Base-by-base conservation (phyloP, 2,113 vertebrate genomes). In the Pitta sordida region DNA sequence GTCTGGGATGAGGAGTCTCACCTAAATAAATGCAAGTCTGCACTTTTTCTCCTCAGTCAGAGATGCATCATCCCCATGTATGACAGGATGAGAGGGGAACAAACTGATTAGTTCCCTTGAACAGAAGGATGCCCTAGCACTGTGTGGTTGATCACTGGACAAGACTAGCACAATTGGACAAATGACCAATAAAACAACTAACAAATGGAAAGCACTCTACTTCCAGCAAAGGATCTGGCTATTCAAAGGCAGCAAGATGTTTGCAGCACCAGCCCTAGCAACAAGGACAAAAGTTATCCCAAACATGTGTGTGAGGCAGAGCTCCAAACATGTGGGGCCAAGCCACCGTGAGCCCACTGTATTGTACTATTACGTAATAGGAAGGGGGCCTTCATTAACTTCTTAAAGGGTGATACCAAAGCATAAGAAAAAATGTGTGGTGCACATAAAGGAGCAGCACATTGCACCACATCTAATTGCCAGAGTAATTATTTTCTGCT, bases 401-500 rank as follows among this genome's bases (percentile, higher is more conserved):
- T 77, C 88, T 93, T 86, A 67, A 76, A 95, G 89, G 78, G 29
- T 88, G 80, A 84, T 11, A 36, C 56, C 43, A 91, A 92, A 85
- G n/a, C 65, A 63, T 75, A 90, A 79, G 34, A 53, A 75, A 81
- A 83, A 68, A 37, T 91, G 46, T 83, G 76, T 21, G n/a, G 49
- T 39, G 56, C 87, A 34, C 37, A 24, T 90, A 92, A 95, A 93
- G 78, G 63, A 88, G 90, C 11, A 86, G 55, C 46, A 19, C 10
- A 10, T 75, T 86, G 81, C 83, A 91, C 81, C 51, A 16, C 83
- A 91, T 86, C 91, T 96, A 96, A 97, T 96, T 96, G 95, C 87
- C 65, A 85, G 91, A 83, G 87, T 96, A 94, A 97, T 98, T 95
- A 94, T 96, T 97, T 95, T 95, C 84, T 85, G 64, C 88, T 79